Conservation (phyloP, 2,797 vertebrate genomes). For the Acipenser ruthenus region DNA sequence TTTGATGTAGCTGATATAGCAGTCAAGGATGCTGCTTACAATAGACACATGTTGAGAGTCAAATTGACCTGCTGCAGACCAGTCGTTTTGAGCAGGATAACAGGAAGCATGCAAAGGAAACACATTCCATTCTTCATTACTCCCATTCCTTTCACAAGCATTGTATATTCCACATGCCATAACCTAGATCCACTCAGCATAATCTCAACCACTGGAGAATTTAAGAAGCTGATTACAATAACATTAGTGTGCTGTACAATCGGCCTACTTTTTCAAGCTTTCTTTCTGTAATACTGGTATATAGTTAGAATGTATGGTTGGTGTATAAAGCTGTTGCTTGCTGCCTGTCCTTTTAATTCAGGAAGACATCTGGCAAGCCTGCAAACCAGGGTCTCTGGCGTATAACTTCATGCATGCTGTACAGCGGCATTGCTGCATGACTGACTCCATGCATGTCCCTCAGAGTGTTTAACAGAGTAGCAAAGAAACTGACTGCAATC, state of each 20-base stretch:
- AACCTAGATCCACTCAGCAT: too few relatives aligned
- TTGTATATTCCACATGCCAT: too few relatives aligned
- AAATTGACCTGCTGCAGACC: background rate
- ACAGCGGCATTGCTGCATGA: slow-evolving; percentile 21
- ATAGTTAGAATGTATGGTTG: background rate
- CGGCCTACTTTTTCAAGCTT: too few relatives aligned
- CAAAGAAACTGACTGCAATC: slow-evolving; percentile 12
- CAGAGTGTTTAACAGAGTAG: slow-evolving; percentile 20
- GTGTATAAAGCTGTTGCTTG: background rate
- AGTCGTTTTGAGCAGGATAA: slow-evolving; percentile 19
- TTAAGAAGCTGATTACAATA: too few relatives aligned
- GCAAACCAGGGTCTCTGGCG: slow-evolving; percentile 17
- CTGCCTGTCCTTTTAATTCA: slow-evolving; percentile 21
- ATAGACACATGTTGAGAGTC: background rate
- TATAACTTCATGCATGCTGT: slow-evolving; percentile 27
- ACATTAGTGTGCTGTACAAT: too few relatives aligned
- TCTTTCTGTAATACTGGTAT: background rate
- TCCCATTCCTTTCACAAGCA: slow-evolving; percentile 31
- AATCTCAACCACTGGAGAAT: too few relatives aligned
- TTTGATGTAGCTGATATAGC: too few relatives aligned
- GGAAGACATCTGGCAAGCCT: slow-evolving; percentile 16
- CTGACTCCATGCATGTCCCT: slow-evolving; percentile 22
- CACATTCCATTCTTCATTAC: slow-evolving; percentile 29
- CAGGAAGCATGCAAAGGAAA: slow-evolving; percentile 34
- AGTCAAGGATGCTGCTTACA: too few relatives aligned